phyloP scores from a whole-genome alignment of 2,797 vertebrate genomes.

The Galaxias olidus region DNA sequence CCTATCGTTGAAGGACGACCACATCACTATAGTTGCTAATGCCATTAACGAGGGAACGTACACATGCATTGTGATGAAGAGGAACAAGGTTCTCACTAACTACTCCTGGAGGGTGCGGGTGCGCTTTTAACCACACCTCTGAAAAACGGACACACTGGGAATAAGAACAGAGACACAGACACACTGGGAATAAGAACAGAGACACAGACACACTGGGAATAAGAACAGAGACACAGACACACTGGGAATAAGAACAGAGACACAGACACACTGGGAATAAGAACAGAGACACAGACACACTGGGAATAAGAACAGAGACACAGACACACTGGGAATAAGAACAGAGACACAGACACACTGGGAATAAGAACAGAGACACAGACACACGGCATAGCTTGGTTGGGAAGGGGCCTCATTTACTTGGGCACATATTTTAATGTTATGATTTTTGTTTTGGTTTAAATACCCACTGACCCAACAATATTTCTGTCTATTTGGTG shows the following conservation, averaged over 20 bases:
- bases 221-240: neutral
- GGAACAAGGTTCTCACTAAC: constrained; percentile 87
- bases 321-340: too few species aligned
- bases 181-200: constrained; percentile 36
- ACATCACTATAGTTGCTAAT: constrained; percentile 94
- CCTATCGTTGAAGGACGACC: constrained; percentile 86
- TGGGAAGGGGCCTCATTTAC: constrained; percentile 56
- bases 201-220: neutral
- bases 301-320: neutral
- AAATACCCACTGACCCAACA: constrained; percentile 12
- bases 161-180: constrained; percentile 5
- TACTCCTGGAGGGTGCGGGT: constrained; percentile 94
- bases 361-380: neutral
- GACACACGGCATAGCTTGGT: constrained; percentile 23
- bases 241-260: neutral
- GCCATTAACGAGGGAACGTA: constrained; percentile 96
- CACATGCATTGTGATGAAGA: constrained; percentile 91
- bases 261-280: too few species aligned
- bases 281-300: constrained; percentile 17
- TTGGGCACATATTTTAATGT: constrained; percentile 66
- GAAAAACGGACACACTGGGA: constrained; percentile 8
- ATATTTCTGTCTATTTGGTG: too few species aligned
- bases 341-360: constrained; percentile 12
- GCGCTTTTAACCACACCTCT: constrained; percentile 68
- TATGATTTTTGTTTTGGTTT: constrained; percentile 21